Base-by-base conservation (phyloP, 2,113 vertebrate genomes). In the Pelecanoides urinatrix region DNA sequence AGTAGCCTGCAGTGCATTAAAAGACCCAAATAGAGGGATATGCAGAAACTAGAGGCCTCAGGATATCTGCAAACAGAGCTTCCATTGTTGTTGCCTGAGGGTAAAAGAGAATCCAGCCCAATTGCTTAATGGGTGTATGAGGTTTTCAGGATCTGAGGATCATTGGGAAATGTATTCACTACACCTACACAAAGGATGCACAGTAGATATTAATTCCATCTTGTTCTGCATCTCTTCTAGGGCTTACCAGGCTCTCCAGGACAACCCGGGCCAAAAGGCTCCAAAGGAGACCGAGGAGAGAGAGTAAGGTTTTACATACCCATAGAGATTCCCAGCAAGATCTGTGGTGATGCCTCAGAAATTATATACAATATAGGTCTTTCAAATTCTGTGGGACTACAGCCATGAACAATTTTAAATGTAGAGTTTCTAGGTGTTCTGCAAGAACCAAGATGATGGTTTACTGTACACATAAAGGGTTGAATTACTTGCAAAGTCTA, bases 261-360 rank as follows among this genome's bases (percentile, higher is more conserved):
- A 63, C 97, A 97, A 55, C 95, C 96, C 2, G 98, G 98, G 40
- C 85, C 93, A 42, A 95, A 95, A 56, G 98, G 98, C 58, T 97
- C 97, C 58, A 98, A 98, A 98, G 98, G 98, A 96, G 98, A 98
- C 91, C 94, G 94, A 85, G 98, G 98, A 75, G 97, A 98, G 85
- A 97, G 94, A 95, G 98, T 99, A 97, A 98, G 98, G 38, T 58
- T 96, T 73, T n/a, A 79, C 29, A 38, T 10, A 21, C 22, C 20
- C 40, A 45, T 22, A 61, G 68, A 9, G 29, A 45, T 56, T 56
- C 74, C 49, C 79, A 68, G 49, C 53, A 56, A 16, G 4, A 8
- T 3, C 10, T 58, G 84, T 53, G 27, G 2, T 40, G 70, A 32
- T 82, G 86, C 65, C 72, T 91, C 71, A 65, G 88, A 13, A 74